phyloP scores from a whole-genome alignment of 1,140 invertebrate species.

The Tenebrio molitor region DNA sequence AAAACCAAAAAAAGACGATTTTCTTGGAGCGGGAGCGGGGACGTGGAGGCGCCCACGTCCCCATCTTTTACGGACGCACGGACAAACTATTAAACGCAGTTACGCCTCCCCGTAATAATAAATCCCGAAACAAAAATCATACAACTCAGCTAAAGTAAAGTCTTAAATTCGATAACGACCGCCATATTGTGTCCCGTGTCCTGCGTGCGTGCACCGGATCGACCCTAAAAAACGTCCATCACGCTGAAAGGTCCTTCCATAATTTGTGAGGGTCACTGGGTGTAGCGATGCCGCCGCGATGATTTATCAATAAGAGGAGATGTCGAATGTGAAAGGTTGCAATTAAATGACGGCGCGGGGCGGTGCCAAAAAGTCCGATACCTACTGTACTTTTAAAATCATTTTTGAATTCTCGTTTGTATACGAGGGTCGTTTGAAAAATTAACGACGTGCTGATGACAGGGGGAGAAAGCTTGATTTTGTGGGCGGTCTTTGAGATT shows the following conservation, averaged over 20 bases:
- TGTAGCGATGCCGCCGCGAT: not conserved
- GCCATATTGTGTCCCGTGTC: conserved; percentile 30
- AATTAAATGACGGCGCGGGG: too few relatives aligned
- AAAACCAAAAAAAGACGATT: too few relatives aligned
- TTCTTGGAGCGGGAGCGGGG: too few relatives aligned
- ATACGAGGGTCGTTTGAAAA: too few relatives aligned
- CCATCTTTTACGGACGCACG: not conserved
- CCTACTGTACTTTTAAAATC: too few relatives aligned
- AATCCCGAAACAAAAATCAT: conserved; percentile 5
- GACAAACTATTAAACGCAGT: conserved; percentile 5
- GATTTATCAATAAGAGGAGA: conserved; percentile 16
- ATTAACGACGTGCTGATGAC: too few relatives aligned
- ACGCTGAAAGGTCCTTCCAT: conserved; percentile 33
- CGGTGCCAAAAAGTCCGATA: too few relatives aligned
- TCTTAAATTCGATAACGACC: conserved; percentile 36
- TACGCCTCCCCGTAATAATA: conserved; percentile 6
- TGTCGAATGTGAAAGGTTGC: too few relatives aligned
- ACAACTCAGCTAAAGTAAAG: conserved; percentile 30
- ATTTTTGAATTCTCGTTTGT: too few relatives aligned
- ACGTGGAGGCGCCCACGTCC: too few relatives aligned
- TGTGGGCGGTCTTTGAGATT: too few relatives aligned
- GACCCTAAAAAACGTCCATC: conserved; percentile 33
- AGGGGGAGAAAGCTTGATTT: too few relatives aligned
- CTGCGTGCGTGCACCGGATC: conserved; percentile 2
- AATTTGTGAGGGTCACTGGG: conserved; percentile 25